Base-by-base conservation (phyloP, 53 echinoderm and acorn worm genomes). In the Temnopleurus reevesii region DNA sequence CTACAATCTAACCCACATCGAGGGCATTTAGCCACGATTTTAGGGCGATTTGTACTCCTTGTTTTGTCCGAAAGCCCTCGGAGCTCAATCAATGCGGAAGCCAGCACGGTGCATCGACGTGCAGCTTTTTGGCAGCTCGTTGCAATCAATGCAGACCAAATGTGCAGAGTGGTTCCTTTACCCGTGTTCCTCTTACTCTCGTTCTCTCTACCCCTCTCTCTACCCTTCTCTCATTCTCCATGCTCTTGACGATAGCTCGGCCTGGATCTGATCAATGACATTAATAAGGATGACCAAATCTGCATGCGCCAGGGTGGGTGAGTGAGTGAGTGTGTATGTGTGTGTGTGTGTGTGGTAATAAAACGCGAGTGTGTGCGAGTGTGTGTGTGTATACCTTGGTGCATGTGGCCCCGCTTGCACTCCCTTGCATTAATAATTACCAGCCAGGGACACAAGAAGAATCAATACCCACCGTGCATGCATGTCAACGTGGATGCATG, bases 241-340 rank as follows among this genome's bases (percentile, higher is more conserved):
- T 79, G 46, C 49, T 47, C 79, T 28, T 49, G 28, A 26, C 47
- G 15, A 79, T 79, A 26, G 79, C 35, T 83, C 85, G 60, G 26
- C 85, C 85, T 60, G 85, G 85, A 59, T 85, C 47, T 35, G 60
- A 85, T 85, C 85, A 60, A 85, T 85, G 85, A 41, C 85, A 85
- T 85, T 60, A 85, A 85, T 57, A 45, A 85, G 57, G 59, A 85
- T 85, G 41, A 45, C 85, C 54, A 55, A 83, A 83, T 13, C 56
- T 3, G 25, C 0, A 53, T 56, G 41, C 55, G 81, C 41, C 55
- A 49, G 55, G 53, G 35, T 36, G 83, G 31, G 35, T 46, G 82
- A 29, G 35, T 55, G 30, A 28, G 55, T 33, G 21, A 7, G 82
- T 35, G 81, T 82, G 54, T 55, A 45, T 41, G 24, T 43, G 45